A percentile compares a stretch with the other conserved stretches of the same genome.
Evolutionary conservation across 2,888 invertebrate species (phyloP).

Genomic region (Melolontha melolontha): DNA sequence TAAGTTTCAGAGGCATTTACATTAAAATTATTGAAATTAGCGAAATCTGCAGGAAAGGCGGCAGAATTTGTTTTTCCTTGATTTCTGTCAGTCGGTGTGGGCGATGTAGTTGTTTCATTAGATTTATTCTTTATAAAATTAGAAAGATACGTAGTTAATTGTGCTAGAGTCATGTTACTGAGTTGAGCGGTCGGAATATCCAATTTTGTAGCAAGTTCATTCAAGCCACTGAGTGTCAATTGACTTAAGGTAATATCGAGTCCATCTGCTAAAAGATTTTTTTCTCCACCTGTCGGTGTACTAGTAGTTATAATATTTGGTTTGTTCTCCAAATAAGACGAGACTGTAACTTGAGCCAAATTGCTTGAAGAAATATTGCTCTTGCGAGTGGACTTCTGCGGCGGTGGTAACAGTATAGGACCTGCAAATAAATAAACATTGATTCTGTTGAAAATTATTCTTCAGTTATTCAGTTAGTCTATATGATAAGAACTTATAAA

Average conservation of each 20-base stretch:
- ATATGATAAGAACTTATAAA: no score
- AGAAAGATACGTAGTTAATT: slow-evolving; percentile 84
- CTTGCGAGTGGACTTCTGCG: slow-evolving; percentile 60
- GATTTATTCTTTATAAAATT: slow-evolving; percentile 68
- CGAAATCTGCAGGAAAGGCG: slow-evolving; percentile 75
- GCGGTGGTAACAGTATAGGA: slow-evolving; percentile 65
- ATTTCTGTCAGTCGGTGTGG: slow-evolving; percentile 46
- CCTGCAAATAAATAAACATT: slow-evolving; percentile 4
- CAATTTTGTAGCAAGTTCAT: slow-evolving; percentile 80
- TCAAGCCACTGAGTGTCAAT: slow-evolving; percentile 83
- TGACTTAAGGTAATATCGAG: slow-evolving; percentile 87
- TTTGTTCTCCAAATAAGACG: slow-evolving; percentile 56
- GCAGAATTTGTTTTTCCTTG: background rate
- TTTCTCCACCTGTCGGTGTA: slow-evolving; percentile 46
- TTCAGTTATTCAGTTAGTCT: no score
- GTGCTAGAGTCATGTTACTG: slow-evolving; percentile 88
- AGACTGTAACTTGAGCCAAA: slow-evolving; percentile 50
- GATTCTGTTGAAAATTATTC: background rate
- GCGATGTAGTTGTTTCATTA: slow-evolving; percentile 55
- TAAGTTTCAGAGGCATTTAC: slow-evolving; percentile 63
- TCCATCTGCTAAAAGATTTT: slow-evolving; percentile 59
- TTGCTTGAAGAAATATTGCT: slow-evolving; percentile 47
- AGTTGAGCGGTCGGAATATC: slow-evolving; percentile 83
- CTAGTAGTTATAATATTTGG: slow-evolving; percentile 55
- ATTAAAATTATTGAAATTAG: slow-evolving; percentile 68